A percentile compares a stretch with the other conserved stretches of the same genome.
Conservation (phyloP, 2,113 vertebrate species). For the Bombycilla garrulus region DNA sequence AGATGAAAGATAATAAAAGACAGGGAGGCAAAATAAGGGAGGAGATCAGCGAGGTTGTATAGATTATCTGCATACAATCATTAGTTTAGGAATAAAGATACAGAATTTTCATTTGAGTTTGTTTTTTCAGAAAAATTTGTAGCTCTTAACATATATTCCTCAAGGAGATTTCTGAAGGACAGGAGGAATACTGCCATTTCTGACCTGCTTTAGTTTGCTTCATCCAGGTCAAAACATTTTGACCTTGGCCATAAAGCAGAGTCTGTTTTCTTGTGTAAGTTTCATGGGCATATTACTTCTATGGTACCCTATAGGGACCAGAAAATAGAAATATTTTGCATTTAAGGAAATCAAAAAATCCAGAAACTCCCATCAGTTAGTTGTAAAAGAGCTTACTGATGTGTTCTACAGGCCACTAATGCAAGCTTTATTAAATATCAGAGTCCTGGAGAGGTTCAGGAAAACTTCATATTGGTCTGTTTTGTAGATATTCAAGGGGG, state of each 20-base stretch:
- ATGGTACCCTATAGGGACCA: background rate
- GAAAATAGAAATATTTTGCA: background rate
- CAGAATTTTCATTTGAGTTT: background rate
- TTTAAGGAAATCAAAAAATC: background rate
- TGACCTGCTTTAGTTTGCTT: background rate
- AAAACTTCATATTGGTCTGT: background rate
- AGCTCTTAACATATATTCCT: background rate
- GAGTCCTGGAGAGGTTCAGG: background rate
- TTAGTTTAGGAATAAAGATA: background rate
- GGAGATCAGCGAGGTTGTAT: background rate
- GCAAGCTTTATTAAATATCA: background rate
- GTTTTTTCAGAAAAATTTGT: background rate
- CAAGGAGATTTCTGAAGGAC: background rate
- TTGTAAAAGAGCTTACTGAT: background rate
- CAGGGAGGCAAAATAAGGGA: background rate
- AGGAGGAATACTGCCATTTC: background rate
- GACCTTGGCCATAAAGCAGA: background rate
- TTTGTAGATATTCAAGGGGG: background rate
- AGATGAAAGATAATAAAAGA: background rate
- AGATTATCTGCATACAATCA: background rate
- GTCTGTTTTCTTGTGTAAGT: background rate
- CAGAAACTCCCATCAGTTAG: background rate
- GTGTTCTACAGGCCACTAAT: background rate
- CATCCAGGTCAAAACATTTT: background rate
- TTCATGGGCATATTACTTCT: background rate